A percentile compares a stretch with the other conserved stretches of the same genome.
Conservation (phyloP, 2,113 vertebrate species). For the Rhizomys pruinosus region DNA sequence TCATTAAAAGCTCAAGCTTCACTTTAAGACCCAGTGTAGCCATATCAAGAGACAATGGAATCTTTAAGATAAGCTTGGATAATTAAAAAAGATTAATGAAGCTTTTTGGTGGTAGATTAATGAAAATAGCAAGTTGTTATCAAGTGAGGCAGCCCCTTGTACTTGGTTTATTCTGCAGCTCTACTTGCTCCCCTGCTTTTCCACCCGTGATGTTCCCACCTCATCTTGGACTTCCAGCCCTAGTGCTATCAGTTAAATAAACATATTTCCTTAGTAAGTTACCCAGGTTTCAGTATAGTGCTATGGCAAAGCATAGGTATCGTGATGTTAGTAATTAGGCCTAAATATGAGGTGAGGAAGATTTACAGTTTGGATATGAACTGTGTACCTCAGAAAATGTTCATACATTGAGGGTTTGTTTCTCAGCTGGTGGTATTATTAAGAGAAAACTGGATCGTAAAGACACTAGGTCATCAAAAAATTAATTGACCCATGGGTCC, state of each 20-base stretch:
- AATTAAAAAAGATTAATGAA: not conserved
- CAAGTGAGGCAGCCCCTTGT: not conserved
- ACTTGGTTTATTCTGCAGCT: not conserved
- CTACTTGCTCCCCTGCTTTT: not conserved
- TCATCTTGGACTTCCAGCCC: not conserved
- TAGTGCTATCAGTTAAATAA: not conserved
- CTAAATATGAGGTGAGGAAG: not conserved
- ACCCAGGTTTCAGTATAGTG: too few species aligned
- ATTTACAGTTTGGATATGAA: not conserved
- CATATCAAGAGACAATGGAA: fast-evolving
- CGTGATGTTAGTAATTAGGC: not conserved
- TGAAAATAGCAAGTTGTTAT: not conserved
- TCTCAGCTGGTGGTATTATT: not conserved
- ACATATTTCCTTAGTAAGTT: not conserved
- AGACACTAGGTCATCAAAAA: not conserved
- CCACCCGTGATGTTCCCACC: not conserved
- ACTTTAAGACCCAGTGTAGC: not conserved
- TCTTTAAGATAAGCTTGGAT: not conserved
- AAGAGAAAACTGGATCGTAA: not conserved
- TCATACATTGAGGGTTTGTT: not conserved
- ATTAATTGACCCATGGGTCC: not conserved
- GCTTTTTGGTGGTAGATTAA: not conserved
- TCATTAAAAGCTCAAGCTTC: too few species aligned
- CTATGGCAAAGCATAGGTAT: not conserved
- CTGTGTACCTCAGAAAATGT: not conserved